Conservation (phyloP, 2,797 vertebrate species). For the Sebastes melanostomus region DNA sequence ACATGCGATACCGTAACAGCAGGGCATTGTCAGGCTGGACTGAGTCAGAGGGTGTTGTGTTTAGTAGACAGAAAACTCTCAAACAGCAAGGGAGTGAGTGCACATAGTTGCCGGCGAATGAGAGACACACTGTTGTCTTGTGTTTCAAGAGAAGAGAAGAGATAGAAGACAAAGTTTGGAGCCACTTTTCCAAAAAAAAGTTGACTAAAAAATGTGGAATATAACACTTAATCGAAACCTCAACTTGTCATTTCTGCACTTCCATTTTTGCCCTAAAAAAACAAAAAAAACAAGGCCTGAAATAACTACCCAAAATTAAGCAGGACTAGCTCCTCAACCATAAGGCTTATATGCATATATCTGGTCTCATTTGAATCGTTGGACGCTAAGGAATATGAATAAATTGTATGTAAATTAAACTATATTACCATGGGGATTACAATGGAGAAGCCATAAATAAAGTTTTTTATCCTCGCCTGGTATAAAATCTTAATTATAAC, state of each 20-base stretch:
- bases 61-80: constrained; percentile 35
- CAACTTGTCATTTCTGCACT: not conserved
- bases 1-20: constrained; percentile 54
- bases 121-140: constrained; percentile 12
- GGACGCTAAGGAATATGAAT: too few species aligned
- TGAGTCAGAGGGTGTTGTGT: constrained; percentile 52
- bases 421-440: too few species aligned
- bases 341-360: too few species aligned
- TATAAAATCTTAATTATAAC: too few species aligned
- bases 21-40: constrained; percentile 51
- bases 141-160: constrained; percentile 13
- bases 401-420: too few species aligned
- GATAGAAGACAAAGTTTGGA: not conserved
- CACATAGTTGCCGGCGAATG: not conserved
- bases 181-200: not conserved
- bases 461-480: too few species aligned
- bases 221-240: not conserved
- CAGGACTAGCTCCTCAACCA: too few species aligned
- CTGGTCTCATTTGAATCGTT: too few species aligned
- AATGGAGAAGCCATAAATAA: too few species aligned
- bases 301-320: too few species aligned
- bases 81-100: constrained; percentile 1
- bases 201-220: not conserved
- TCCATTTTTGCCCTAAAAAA: not conserved
- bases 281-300: too few species aligned